Conservation (phyloP, 2,888 invertebrate genomes). For the Diloba caeruleocephala region DNA sequence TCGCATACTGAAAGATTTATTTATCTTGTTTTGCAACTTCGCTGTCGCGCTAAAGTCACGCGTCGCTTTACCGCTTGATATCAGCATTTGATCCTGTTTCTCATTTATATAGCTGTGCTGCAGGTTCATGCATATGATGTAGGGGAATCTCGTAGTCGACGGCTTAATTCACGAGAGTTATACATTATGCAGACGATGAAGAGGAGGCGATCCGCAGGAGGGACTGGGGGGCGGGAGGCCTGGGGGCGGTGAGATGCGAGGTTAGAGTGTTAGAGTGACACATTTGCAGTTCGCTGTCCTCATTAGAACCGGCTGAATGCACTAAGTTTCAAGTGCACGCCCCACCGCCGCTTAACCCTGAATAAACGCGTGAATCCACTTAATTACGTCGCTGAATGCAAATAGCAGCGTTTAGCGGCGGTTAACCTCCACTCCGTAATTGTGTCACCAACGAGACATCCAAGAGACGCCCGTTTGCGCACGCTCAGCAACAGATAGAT, state of each 20-base stretch:
- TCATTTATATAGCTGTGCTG: conserved; percentile 17
- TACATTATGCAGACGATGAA: conserved; percentile 49
- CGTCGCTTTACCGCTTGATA: conserved; percentile 2
- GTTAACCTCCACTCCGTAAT: no score
- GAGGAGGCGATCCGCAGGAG: background rate
- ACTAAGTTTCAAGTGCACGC: conserved; percentile 57
- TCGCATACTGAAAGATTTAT: conserved; percentile 9
- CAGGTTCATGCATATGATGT: conserved; percentile 22
- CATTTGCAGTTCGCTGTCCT: conserved; percentile 59
- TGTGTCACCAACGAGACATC: no score
- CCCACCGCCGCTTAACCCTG: conserved; percentile 45
- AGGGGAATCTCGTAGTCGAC: conserved; percentile 2
- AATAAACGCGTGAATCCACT: conserved; percentile 46
- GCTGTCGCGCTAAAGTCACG: background rate
- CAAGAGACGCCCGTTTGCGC: no score
- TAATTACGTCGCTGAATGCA: conserved; percentile 41
- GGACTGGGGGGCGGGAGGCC: conserved; percentile 1
- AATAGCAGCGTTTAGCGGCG: conserved; percentile 23
- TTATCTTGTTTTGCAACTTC: conserved; percentile 8
- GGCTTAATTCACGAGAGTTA: conserved; percentile 51
- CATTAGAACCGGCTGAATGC: conserved; percentile 54
- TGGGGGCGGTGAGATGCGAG: conserved; percentile 5
- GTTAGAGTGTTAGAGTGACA: conserved; percentile 52
- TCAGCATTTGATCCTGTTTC: background rate
- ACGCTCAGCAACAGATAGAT: no score